Conservation (phyloP, 2,113 vertebrate genomes). For the Ranitomeya variabilis region DNA sequence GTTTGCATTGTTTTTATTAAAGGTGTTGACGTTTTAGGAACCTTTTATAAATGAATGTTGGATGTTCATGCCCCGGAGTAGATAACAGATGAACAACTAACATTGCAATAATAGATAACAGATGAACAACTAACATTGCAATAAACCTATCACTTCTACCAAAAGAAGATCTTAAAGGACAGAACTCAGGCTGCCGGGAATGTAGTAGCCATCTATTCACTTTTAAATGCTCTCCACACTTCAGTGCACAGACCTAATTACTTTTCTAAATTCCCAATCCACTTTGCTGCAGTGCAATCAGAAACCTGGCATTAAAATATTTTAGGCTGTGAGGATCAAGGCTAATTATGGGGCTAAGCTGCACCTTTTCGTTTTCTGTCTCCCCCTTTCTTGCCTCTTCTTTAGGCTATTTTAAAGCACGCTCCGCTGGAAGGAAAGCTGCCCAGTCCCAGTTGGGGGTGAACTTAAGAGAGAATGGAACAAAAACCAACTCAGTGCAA, state of each 20-base stretch:
- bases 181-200: constrained; percentile 86
- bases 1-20: background rate
- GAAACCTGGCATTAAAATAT: constrained; percentile 95
- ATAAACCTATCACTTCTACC: constrained; percentile 98
- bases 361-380: constrained; percentile 82
- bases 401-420: constrained; percentile 79
- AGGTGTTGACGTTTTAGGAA: background rate
- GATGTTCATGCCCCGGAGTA: background rate
- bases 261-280: constrained; percentile 90
- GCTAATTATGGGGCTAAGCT: constrained; percentile 95
- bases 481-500: constrained; percentile 85
- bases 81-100: constrained; percentile 1
- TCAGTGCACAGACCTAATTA: constrained; percentile 96
- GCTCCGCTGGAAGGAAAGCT: constrained; percentile 79
- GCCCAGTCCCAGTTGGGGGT: constrained; percentile 80
- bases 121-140: constrained; percentile 69
- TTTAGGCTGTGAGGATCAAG: constrained; percentile 93
- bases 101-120: constrained; percentile 82
- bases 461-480: constrained; percentile 81
- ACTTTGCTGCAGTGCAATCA: constrained; percentile 88
- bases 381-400: constrained; percentile 54
- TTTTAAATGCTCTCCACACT: constrained; percentile 98
- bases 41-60: background rate
- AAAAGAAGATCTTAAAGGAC: constrained; percentile 75
- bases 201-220: constrained; percentile 94